A percentile compares a stretch with the other conserved stretches of the same genome.
Conservation (phyloP, 1,140 invertebrate species). For the Eufriesea mexicana region DNA sequence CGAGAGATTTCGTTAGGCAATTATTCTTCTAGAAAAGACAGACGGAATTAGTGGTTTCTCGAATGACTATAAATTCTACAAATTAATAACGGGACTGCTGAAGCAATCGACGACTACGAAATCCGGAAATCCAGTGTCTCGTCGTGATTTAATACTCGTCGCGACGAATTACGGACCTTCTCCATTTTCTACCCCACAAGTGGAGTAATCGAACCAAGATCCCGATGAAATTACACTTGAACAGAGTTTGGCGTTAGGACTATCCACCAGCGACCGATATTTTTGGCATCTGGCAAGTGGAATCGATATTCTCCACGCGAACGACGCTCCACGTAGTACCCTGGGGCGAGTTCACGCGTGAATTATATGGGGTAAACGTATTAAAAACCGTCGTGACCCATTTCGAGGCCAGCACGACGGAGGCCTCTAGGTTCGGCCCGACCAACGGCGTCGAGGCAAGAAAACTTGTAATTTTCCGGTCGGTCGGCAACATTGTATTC, state of each 20-base stretch:
- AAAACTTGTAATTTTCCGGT: constrained; percentile 63
- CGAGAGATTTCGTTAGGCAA: not conserved
- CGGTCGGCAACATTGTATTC: constrained; percentile 42
- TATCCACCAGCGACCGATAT: not conserved
- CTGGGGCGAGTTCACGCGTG: not conserved
- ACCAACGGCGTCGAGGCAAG: not conserved
- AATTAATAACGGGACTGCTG: too few relatives aligned
- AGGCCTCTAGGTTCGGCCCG: too few relatives aligned
- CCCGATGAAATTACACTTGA: too few relatives aligned
- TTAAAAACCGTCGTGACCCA: constrained; percentile 1
- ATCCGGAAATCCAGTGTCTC: too few relatives aligned
- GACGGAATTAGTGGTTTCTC: too few relatives aligned
- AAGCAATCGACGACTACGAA: too few relatives aligned
- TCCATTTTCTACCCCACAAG: not conserved
- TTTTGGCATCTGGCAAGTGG: not conserved
- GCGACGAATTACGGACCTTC: not conserved
- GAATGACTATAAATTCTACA: not conserved
- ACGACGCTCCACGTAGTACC: not conserved
- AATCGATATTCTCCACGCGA: not conserved
- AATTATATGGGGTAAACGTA: not conserved
- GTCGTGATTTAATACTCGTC: not conserved
- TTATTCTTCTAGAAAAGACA: too few relatives aligned
- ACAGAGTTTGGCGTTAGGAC: too few relatives aligned
- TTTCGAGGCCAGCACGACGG: not conserved
- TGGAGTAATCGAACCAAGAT: too few relatives aligned